Conservation (phyloP, 2,888 invertebrate genomes). For the Punctoribates punctum region DNA sequence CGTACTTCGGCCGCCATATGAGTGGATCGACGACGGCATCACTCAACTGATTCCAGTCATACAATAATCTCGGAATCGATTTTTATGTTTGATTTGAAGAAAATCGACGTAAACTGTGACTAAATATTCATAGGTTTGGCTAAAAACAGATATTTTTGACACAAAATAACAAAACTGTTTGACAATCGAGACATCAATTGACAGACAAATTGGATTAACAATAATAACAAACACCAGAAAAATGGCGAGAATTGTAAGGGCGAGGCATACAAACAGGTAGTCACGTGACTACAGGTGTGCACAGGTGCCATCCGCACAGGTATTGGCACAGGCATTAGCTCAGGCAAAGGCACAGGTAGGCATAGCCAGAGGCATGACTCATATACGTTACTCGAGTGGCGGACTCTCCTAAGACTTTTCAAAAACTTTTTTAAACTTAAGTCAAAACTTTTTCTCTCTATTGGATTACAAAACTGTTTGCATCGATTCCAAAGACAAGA, state of each 20-base stretch:
- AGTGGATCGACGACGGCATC: slow-evolving; percentile 42
- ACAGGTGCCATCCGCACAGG: not conserved
- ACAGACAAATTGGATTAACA: not conserved
- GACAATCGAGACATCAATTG: not conserved
- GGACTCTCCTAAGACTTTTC: no score
- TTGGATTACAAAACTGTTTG: no score
- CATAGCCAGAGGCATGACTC: not conserved
- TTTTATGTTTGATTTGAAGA: not conserved
- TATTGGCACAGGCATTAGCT: not conserved
- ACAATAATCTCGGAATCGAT: not conserved
- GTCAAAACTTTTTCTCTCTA: no score
- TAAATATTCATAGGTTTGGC: no score
- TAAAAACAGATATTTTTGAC: not conserved
- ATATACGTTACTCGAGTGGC: no score
- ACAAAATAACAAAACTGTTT: not conserved
- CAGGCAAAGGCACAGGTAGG: not conserved
- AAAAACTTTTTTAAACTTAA: no score
- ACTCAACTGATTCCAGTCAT: not conserved
- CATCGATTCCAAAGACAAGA: no score
- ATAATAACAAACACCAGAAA: not conserved
- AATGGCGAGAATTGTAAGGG: not conserved
- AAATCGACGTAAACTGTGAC: not conserved
- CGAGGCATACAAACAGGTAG: not conserved
- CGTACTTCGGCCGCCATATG: slow-evolving; percentile 42
- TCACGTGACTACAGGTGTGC: not conserved